Base-by-base conservation (phyloP, 2,113 vertebrate genomes). In the Gymnocephalus cernua region DNA sequence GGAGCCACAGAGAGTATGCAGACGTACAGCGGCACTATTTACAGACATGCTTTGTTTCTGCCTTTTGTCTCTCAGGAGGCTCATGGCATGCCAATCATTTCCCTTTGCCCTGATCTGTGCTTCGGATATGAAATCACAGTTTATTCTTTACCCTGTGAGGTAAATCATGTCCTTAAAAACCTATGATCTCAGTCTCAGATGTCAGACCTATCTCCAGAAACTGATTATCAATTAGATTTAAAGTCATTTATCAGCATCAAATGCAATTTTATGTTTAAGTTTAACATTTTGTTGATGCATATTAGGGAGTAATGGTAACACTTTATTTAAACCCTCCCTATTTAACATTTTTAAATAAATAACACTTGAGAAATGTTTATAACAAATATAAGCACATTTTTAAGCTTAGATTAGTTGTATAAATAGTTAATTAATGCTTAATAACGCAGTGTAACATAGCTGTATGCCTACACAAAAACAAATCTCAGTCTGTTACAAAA, bases 41-140 rank as follows among this genome's bases (percentile, higher is more conserved):
- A 91, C 91, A 92, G 91, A 90, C 85, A 8, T 2, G 63, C 83
- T 89, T 90, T 91, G 86, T 92, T 90, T 91, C 83, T 67, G 61
- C 72, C 82, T 79, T 88, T 88, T 90, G 91, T 92, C 79, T 85
- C 61, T 41, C 21, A 0, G 65, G 80, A 35, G 74, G 76, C 85
- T 72, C 8, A 32, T 58, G 85, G 90, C 75, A 86, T 89, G 89
- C 81, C 91, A 90, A 77, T 92, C 86, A 85, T 87, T 83, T 88
- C 83, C 84, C 61, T 64, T 29, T 56, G 29, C 25, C 74, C 59
- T 59, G 10, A 68, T 85, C 80, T 78, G 50, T 54, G 66, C 41
- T 11, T 25, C 11, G 12, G 47, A 25, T 69, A 45, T 84, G 18
- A 83, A 75, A 72, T 70, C 61, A 72, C 48, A 35, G 21, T 66